phyloP scores from a whole-genome alignment of 2,888 invertebrate species.

The Drosophila ezoana region DNA sequence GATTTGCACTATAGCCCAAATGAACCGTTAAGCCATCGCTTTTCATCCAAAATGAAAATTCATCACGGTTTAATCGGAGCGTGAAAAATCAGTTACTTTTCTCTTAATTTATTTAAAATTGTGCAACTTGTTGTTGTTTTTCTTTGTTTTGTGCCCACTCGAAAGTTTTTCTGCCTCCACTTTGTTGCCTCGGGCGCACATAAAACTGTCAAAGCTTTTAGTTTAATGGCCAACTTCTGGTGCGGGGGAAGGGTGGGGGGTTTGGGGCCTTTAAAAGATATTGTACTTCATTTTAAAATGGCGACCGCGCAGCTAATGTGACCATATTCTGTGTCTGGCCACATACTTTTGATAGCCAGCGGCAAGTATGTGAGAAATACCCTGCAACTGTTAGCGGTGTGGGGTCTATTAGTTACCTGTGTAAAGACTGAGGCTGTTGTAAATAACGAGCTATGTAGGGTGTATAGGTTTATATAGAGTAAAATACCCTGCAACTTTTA shows the following conservation, averaged over 20 bases:
- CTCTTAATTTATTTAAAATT: slow-evolving; percentile 38
- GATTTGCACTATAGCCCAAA: background rate
- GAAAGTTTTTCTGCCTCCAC: slow-evolving; percentile 4
- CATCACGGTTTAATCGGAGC: background rate
- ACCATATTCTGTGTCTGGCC: background rate
- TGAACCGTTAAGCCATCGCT: slow-evolving; percentile 8
- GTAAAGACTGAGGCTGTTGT: background rate
- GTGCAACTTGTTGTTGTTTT: slow-evolving; percentile 4
- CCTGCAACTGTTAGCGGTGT: background rate
- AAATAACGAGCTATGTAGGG: too few relatives aligned
- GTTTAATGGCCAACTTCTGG: slow-evolving; percentile 44
- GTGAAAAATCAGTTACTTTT: background rate
- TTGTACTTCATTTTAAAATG: slow-evolving; percentile 11
- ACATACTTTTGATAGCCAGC: background rate
- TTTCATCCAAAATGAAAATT: background rate
- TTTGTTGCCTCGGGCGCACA: slow-evolving; percentile 4
- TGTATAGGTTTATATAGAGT: too few relatives aligned
- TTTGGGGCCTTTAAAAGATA: background rate
- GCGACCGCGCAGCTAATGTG: slow-evolving; percentile 14
- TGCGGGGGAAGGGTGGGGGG: background rate
- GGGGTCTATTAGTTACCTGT: background rate
- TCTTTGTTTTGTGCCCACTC: slow-evolving; percentile 16
- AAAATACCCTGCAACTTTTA: too few relatives aligned
- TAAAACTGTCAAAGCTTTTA: slow-evolving; percentile 56
- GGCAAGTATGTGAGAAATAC: background rate